Base-by-base conservation (phyloP, 1,140 invertebrate genomes). In the Cotesia glomerata region DNA sequence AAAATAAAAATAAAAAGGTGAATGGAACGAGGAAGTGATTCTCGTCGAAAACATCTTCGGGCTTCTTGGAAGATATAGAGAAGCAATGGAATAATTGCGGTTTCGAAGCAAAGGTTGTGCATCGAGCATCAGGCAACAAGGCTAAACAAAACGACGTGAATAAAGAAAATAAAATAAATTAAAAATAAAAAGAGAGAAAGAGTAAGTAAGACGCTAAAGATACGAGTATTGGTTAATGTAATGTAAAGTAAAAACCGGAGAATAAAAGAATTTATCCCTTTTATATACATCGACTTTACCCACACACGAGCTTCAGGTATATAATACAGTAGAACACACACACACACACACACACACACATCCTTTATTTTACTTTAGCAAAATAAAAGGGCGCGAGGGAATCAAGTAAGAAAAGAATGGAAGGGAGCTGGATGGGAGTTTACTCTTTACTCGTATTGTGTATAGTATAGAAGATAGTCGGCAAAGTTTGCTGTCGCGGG, bases 401-500 rank as follows among this genome's bases (percentile, higher is more conserved):
- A 14, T 34, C 9, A 54, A 16, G 16, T 39, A 76, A 63, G 72
- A 76, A 26, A 75, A 63, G 69, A 71, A 71, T 72, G 71, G 58
- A 70, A 75, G 70, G 72, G 67, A 69, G 51, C 49, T 69, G 72
- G 65, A 72, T 73, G 70, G 77, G 66, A 77, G 76, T 81, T 58
- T 16, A 26, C 56, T 58, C 16, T 58, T 58, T 58, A 58, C 56
- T 67, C 49, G 65, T 65, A 65, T 65, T 45, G 61, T 72, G 52
- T 66, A 70, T 49, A 9, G n/a, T 45, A 32, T 35, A 49, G 36
- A 18, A 18, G 62, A 72, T 64, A 72, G 58, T 51, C 45, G 59
- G 36, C 59, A 39, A 69, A 69, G 72, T 64, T 73, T 54, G 68
- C 35, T 26, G 61, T 54, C 62, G 73, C 80, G 77, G 83, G 79